These are phyloP conservation scores for Drosophila bifasciata DNA, from an alignment of 1,140 invertebrate genomes.

Conservation along the genomic window DNA sequence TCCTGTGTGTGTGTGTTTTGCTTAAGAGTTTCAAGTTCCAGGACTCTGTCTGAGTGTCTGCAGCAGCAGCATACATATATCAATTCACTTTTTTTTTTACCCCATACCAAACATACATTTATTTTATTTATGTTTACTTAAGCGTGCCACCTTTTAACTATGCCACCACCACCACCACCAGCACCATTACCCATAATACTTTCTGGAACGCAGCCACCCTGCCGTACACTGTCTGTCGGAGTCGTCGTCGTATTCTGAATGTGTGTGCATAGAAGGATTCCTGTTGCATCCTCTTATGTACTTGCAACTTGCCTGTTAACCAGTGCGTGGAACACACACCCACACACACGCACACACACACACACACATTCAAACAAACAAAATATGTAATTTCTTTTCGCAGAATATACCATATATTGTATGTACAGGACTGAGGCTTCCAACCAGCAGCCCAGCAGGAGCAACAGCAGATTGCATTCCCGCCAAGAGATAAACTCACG, in stretches of 20 bases:
- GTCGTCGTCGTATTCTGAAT: constrained; percentile 14
- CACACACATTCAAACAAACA: constrained; percentile 29
- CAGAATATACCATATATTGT: not conserved
- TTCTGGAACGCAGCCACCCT: not conserved
- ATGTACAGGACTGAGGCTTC: too few relatives aligned
- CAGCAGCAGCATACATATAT: constrained; percentile 31
- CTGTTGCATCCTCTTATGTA: not conserved
- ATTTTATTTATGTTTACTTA: constrained; percentile 62
- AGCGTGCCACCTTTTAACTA: constrained; percentile 39
- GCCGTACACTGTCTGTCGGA: too few relatives aligned
- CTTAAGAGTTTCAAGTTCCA: constrained; percentile 18
- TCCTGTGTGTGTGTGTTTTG: constrained; percentile 3
- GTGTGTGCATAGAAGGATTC: not conserved
- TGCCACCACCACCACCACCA: too few relatives aligned
- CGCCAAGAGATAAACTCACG: constrained; percentile 26
- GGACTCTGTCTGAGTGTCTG: constrained; percentile 1
- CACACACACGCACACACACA: too few relatives aligned
- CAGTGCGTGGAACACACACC: constrained; percentile 40
- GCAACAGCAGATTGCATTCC: constrained; percentile 25
- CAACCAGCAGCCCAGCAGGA: not conserved
- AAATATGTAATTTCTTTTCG: constrained; percentile 51
- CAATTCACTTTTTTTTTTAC: constrained; percentile 29
- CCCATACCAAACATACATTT: constrained; percentile 38
- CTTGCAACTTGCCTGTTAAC: constrained; percentile 37
- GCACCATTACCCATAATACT: constrained; percentile 9